These are phyloP conservation scores for Dynastes grantii DNA, from an alignment of 2,888 invertebrate species.

Conservation along the genomic window DNA sequence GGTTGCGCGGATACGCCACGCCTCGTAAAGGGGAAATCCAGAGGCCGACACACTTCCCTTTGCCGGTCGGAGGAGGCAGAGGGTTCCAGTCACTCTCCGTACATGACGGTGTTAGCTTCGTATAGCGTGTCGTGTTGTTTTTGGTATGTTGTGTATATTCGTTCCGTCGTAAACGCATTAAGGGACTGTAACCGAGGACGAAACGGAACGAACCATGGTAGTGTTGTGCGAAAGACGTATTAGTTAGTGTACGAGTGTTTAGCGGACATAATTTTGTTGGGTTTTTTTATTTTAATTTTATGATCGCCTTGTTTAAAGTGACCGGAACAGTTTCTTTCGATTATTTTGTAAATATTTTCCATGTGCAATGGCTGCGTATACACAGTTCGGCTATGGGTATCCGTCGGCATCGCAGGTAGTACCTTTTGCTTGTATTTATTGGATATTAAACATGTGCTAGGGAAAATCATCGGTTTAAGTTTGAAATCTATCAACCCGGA, in stretches of 20 bases:
- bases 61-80: conserved; percentile 62
- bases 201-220: conserved; percentile 59
- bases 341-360: conserved; percentile 40
- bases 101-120: conserved; percentile 67
- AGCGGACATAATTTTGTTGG: conserved; percentile 14
- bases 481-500: too few relatives aligned
- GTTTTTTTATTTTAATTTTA: conserved; percentile 9
- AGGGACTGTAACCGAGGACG: conserved; percentile 1
- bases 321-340: conserved; percentile 26
- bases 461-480: too few relatives aligned
- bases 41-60: conserved; percentile 65
- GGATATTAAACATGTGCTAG: too few relatives aligned
- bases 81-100: conserved; percentile 69
- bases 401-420: conserved; percentile 92
- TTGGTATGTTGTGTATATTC: conserved; percentile 48
- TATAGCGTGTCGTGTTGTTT: conserved; percentile 52
- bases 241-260: conserved; percentile 60
- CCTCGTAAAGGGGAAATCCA: conserved; percentile 52
- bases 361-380: conserved; percentile 82
- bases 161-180: conserved; percentile 45
- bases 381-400: conserved; percentile 94
- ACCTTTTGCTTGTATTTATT: neutral
- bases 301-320: conserved; percentile 38
- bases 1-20: conserved; percentile 62
- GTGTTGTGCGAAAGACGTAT: conserved; percentile 60